phyloP scores from a whole-genome alignment of 2,797 vertebrate species.

The Falco berigora region DNA sequence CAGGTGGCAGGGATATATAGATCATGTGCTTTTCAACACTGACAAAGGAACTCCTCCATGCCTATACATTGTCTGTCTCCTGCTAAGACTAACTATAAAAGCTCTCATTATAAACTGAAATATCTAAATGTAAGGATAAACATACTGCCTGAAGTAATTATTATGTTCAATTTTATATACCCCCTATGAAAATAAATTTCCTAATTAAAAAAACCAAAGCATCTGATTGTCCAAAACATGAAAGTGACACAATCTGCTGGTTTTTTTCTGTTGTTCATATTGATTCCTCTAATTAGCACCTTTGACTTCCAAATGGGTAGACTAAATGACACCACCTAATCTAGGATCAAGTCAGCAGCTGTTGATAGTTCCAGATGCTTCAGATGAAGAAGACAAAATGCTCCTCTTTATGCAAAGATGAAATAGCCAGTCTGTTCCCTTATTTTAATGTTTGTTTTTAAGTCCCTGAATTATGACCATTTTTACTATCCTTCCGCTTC shows the following conservation, averaged over 20 bases:
- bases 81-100: background rate
- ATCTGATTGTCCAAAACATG: background rate
- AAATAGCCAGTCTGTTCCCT: background rate
- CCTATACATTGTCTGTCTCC: background rate
- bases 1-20: conserved; percentile 34
- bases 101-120: background rate
- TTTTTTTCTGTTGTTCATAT: background rate
- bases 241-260: background rate
- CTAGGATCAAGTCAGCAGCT: background rate
- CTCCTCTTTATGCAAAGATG: background rate
- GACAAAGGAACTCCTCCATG: background rate
- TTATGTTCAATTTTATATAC: background rate
- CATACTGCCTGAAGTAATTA: background rate
- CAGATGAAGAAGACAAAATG: background rate
- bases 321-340: background rate
- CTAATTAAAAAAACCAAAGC: background rate
- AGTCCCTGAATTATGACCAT: background rate
- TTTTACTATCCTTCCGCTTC: background rate
- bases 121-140: background rate
- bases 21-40: background rate
- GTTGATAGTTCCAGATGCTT: background rate
- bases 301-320: background rate
- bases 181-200: background rate
- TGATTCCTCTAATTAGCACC: background rate
- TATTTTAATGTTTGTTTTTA: background rate